Conservation (phyloP, 1,140 invertebrate species). For the Grapholita molesta region DNA sequence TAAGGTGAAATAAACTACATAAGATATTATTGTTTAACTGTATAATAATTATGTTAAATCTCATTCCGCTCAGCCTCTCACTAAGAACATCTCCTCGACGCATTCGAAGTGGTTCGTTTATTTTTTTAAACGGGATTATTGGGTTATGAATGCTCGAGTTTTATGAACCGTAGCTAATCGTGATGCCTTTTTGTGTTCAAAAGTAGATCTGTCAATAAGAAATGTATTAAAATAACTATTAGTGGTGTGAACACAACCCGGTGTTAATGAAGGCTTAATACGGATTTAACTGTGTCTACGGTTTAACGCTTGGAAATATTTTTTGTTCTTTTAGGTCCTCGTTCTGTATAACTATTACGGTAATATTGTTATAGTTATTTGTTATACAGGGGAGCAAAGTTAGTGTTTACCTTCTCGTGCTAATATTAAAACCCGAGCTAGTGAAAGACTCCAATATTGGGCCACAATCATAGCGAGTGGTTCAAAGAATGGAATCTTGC, state of each 20-base stretch:
- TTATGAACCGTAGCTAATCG: slow-evolving; percentile 59
- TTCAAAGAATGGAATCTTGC: too few relatives aligned
- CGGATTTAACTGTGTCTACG: neutral
- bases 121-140: slow-evolving; percentile 58
- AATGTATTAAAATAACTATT: slow-evolving; percentile 30
- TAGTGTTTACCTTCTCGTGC: too few relatives aligned
- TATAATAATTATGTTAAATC: neutral
- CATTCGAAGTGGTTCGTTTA: slow-evolving; percentile 40
- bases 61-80: neutral
- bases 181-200: slow-evolving; percentile 45
- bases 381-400: too few relatives aligned
- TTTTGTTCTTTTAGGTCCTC: neutral
- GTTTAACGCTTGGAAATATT: neutral
- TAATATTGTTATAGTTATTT: neutral
- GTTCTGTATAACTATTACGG: slow-evolving; percentile 21
- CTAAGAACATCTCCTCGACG: neutral
- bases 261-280: neutral
- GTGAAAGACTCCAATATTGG: too few relatives aligned
- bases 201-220: slow-evolving; percentile 42
- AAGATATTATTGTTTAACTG: neutral
- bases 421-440: too few relatives aligned
- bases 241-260: neutral
- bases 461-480: too few relatives aligned
- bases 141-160: slow-evolving; percentile 51
- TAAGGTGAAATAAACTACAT: too few relatives aligned